Evolutionary conservation across 2,113 vertebrate genomes (phyloP).

Genomic region (Pitta sordida): DNA sequence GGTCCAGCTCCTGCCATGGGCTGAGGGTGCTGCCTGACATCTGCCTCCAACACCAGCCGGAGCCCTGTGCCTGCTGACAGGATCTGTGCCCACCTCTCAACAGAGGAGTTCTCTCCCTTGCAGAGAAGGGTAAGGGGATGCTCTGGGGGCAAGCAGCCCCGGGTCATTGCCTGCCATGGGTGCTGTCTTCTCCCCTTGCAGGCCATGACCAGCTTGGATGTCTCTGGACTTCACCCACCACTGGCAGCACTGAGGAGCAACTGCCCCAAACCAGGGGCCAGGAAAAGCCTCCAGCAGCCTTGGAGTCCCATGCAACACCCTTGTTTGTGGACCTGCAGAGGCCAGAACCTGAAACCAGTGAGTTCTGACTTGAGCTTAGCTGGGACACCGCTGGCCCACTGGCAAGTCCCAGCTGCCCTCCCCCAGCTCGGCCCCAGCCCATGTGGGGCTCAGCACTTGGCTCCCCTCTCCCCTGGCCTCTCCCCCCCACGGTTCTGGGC

Average conservation of each 20-base stretch:
- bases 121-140: background rate
- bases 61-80: background rate
- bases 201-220: background rate
- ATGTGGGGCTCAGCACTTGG: background rate
- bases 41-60: background rate
- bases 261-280: background rate
- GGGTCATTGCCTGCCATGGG: background rate
- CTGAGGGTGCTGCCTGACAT: background rate
- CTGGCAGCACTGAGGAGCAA: background rate
- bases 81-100: background rate
- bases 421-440: background rate
- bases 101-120: rapidly evolving
- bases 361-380: background rate
- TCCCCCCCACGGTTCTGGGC: rapidly evolving
- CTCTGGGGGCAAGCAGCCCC: background rate
- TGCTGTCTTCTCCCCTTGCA: background rate
- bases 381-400: rapidly evolving
- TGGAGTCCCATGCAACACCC: rapidly evolving
- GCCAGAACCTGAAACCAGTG: background rate
- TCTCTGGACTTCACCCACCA: background rate
- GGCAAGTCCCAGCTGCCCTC: background rate
- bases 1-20: background rate
- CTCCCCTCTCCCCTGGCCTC: background rate
- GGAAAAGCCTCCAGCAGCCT: background rate
- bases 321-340: background rate